These are phyloP conservation scores for Trinectes maculatus DNA, from an alignment of 2,113 vertebrate genomes.

Conservation along the genomic window DNA sequence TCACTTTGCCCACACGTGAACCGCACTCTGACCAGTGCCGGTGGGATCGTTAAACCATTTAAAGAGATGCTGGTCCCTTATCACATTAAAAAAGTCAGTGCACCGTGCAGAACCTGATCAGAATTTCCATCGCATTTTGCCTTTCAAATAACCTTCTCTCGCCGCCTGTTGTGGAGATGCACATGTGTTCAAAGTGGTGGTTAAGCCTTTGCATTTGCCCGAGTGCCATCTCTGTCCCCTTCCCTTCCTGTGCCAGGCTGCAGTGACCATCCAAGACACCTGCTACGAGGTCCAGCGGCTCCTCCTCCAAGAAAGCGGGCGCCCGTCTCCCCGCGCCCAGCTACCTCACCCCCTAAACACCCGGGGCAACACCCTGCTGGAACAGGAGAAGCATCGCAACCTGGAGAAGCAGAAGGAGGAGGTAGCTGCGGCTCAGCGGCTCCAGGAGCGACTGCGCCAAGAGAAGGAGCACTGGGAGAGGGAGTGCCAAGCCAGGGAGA, in stretches of 20 bases:
- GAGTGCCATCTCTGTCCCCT: not conserved
- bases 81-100: not conserved
- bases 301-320: slow-evolving; percentile 83
- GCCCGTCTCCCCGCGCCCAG: slow-evolving; percentile 54
- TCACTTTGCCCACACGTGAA: too few relatives aligned
- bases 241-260: slow-evolving; percentile 80
- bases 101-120: not conserved
- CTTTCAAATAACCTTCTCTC: slow-evolving; percentile 49
- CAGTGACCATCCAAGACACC: slow-evolving; percentile 91
- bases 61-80: not conserved
- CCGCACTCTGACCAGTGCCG: not conserved
- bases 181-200: not conserved
- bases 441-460: slow-evolving; percentile 85
- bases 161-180: not conserved
- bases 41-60: not conserved
- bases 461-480: slow-evolving; percentile 91
- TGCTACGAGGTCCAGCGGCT: slow-evolving; percentile 87
- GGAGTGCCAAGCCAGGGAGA: slow-evolving; percentile 81
- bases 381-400: slow-evolving; percentile 94
- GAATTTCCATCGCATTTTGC: slow-evolving; percentile 27
- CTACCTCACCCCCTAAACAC: slow-evolving; percentile 61
- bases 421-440: slow-evolving; percentile 82
- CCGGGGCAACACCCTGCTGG: slow-evolving; percentile 85
- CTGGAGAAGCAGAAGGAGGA: slow-evolving; percentile 92
- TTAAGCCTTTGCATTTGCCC: slow-evolving; percentile 22